Evolutionary conservation across 2,113 vertebrate genomes (phyloP), one percentile per base, ranked within the genome.

Genomic region (Camelus bactrianus): DNA sequence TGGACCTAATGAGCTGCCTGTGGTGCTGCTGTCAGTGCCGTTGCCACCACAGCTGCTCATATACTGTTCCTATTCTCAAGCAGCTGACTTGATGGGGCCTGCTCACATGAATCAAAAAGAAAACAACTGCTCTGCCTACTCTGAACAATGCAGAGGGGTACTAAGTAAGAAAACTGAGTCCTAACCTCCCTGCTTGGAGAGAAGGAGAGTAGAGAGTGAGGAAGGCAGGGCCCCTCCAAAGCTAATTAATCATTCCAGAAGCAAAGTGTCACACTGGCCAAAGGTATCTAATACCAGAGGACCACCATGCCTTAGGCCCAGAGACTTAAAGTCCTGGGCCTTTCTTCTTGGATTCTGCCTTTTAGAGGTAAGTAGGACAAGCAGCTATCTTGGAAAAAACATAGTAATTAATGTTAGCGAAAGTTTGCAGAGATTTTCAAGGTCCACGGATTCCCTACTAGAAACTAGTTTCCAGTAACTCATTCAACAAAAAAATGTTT

Each of bases 1-100:
- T 91, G 8, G 56, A 52, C 82, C 20, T 85, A 85, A 85, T 65
- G 70, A 93, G n/a, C 64, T 95, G 20, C 70, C 42, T 88, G 42
- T 15, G 28, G 22, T 17, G 6, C 35, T 93, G 14, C 26, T 77
- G 38, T 84, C 76, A 75, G 50, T 62, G 67, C 38, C 5, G 13
- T 62, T 84, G 60, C 35, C 46, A 89, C 35, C 26, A 56, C 52
- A 85, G 65, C 46, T 76, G 42, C 50, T 54, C 24, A 88, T 70
- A 22, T 80, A 60, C 6, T 32, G 9, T 54, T 90, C 13, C 38
- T 76, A 6, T 91, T 96, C 82, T 62, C 32, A 58, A 46, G 75
- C 64, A 95, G 24, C 58, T 91, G 50, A 75, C 32, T 50, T 32
- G 32, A 70, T 42, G 14, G 46, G 26, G 14, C 5, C 62, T 75